Conservation (phyloP, 2,888 invertebrate genomes). For the Scaptomyza caliginosa region DNA sequence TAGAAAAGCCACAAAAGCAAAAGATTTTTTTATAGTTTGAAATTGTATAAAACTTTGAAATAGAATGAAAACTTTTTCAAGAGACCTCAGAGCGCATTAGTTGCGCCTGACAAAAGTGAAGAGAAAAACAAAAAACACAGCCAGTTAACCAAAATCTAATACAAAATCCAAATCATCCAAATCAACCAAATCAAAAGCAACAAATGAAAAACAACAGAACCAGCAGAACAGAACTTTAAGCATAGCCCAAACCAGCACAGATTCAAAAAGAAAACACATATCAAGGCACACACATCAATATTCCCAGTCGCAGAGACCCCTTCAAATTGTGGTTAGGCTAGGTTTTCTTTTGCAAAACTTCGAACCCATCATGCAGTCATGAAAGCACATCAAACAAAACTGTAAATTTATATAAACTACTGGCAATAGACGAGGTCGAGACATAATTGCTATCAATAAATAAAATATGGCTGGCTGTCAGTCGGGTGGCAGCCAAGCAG, state of each 20-base stretch:
- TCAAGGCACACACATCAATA: slow-evolving; percentile 28
- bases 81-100: slow-evolving; percentile 53
- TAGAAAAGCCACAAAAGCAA: slow-evolving; percentile 33
- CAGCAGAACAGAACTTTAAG: slow-evolving; percentile 64
- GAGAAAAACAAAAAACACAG: slow-evolving; percentile 43
- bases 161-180: slow-evolving; percentile 48
- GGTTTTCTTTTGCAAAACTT: slow-evolving; percentile 72
- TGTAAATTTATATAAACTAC: slow-evolving; percentile 68
- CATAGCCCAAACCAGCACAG: slow-evolving; percentile 18
- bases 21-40: slow-evolving; percentile 49
- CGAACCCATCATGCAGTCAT: slow-evolving; percentile 63
- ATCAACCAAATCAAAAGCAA: slow-evolving; percentile 59
- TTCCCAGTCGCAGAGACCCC: slow-evolving; percentile 15
- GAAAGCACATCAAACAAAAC: slow-evolving; percentile 77
- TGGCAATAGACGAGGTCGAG: slow-evolving; percentile 79
- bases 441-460: slow-evolving; percentile 83
- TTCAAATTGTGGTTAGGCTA: slow-evolving; percentile 76
- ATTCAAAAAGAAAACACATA: slow-evolving; percentile 32
- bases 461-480: slow-evolving; percentile 73
- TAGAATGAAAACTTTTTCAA: slow-evolving; percentile 26
- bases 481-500: slow-evolving; percentile 30
- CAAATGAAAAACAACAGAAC: slow-evolving; percentile 47
- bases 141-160: slow-evolving; percentile 53
- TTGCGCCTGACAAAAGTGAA: slow-evolving; percentile 57
- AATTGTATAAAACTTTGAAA: slow-evolving; percentile 30